Evolutionary conservation across 2,113 vertebrate species (phyloP).

Genomic region (Gallinago paraguaiae): DNA sequence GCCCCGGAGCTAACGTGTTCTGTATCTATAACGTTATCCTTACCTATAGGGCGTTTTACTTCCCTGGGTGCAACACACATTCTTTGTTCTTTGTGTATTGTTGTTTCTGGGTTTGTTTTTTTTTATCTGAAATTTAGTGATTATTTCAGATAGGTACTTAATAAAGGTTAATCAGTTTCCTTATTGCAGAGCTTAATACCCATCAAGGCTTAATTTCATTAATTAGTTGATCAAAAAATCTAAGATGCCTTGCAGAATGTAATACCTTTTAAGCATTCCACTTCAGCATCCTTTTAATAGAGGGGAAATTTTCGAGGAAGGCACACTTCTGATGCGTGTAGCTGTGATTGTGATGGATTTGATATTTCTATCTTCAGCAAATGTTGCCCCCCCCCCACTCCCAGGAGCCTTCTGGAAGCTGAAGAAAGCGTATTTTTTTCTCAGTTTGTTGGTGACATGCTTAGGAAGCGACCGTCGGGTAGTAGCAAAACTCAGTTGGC

Average conservation of each 20-base stretch:
- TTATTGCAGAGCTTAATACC: neutral
- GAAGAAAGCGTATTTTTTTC: neutral
- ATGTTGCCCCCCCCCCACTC: neutral
- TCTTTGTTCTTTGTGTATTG: too few species aligned
- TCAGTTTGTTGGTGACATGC: neutral
- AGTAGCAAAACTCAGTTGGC: neutral
- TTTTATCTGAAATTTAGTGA: too few species aligned
- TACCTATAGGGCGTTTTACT: fast-evolving
- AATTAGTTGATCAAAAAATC: neutral
- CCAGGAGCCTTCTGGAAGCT: neutral
- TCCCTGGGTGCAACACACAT: fast-evolving
- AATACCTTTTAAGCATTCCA: neutral
- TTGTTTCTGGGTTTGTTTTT: too few species aligned
- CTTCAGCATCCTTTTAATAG: neutral
- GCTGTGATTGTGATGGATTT: neutral
- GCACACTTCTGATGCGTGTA: neutral
- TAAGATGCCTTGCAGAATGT: neutral
- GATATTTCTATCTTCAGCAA: neutral
- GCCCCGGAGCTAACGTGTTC: neutral
- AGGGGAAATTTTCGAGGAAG: neutral
- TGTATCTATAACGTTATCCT: fast-evolving
- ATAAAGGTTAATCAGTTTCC: fast-evolving
- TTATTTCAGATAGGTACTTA: neutral
- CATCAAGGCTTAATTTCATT: neutral
- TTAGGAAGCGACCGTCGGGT: neutral